Conservation (phyloP, 2,888 invertebrate species). For the Caenorhabditis sp. region DNA sequence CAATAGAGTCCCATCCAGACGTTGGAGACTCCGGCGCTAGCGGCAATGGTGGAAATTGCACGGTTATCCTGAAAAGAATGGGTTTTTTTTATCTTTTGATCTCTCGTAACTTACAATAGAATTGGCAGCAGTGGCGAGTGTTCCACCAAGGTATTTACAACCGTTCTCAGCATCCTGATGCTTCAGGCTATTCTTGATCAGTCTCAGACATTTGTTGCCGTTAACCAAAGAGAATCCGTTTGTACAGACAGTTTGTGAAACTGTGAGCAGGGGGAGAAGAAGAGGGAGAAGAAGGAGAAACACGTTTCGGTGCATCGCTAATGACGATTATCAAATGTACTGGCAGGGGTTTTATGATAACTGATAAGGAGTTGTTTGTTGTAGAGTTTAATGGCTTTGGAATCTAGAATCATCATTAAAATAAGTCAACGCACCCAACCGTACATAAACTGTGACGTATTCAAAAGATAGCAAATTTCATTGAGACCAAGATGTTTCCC, state of each 20-base stretch:
- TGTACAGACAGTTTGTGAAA: background rate
- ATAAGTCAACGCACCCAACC: too few relatives aligned
- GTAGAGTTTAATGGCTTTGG: too few relatives aligned
- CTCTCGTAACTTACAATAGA: constrained; percentile 36
- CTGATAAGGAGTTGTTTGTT: too few relatives aligned
- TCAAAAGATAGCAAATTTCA: too few relatives aligned
- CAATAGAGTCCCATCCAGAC: constrained; percentile 25
- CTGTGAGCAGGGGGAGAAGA: background rate
- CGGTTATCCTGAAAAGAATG: constrained; percentile 26
- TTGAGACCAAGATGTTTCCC: too few relatives aligned
- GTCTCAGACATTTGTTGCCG: constrained; percentile 14
- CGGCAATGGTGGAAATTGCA: background rate
- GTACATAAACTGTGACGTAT: too few relatives aligned
- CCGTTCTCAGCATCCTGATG: constrained; percentile 19
- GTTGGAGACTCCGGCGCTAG: background rate
- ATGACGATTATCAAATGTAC: too few relatives aligned
- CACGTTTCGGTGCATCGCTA: too few relatives aligned
- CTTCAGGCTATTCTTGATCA: background rate
- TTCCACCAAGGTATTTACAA: constrained; percentile 23
- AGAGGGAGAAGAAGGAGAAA: background rate
- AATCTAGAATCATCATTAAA: too few relatives aligned
- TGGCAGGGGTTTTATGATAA: too few relatives aligned
- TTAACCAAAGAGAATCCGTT: constrained; percentile 13
- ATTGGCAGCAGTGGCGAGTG: constrained; percentile 13
- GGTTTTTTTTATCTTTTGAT: too few relatives aligned